A percentile compares a stretch with the other conserved stretches of the same genome.
Conservation (phyloP, 2,113 vertebrate genomes). For the Psettodes erumei region DNA sequence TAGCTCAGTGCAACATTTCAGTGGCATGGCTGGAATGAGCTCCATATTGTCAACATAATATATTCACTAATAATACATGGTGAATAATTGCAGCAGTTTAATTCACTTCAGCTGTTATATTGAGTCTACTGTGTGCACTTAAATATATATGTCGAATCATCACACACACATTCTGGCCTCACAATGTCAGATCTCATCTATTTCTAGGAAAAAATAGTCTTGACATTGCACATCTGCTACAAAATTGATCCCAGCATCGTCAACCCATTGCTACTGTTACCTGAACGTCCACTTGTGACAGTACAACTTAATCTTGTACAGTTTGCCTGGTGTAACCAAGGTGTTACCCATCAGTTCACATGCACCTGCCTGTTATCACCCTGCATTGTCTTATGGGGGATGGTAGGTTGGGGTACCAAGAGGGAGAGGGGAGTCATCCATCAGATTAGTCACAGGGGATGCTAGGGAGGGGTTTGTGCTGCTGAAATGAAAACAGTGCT, state of each 20-base stretch:
- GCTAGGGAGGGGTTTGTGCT: slow-evolving; percentile 7
- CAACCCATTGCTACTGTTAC: not conserved
- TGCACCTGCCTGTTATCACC: slow-evolving; percentile 25
- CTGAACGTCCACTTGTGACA: not conserved
- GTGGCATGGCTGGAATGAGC: not conserved
- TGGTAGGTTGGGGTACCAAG: slow-evolving; percentile 22
- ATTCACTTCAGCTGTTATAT: not conserved
- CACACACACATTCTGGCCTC: not conserved
- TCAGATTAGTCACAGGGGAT: slow-evolving; percentile 36
- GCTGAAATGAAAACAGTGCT: not conserved
- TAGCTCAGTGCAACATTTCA: slow-evolving; percentile 1
- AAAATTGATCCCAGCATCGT: not conserved
- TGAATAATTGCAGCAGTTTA: not conserved
- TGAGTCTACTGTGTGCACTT: not conserved
- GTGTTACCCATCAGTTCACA: not conserved
- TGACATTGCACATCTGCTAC: not conserved
- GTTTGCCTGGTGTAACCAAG: not conserved
- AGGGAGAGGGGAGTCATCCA: not conserved
- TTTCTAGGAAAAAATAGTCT: not conserved
- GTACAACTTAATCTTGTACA: not conserved
- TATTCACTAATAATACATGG: not conserved
- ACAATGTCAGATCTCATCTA: not conserved
- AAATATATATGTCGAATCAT: not conserved
- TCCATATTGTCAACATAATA: not conserved
- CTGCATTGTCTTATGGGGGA: slow-evolving; percentile 14